phyloP scores from a whole-genome alignment of 2,888 invertebrate genomes.

The Antitype chi region DNA sequence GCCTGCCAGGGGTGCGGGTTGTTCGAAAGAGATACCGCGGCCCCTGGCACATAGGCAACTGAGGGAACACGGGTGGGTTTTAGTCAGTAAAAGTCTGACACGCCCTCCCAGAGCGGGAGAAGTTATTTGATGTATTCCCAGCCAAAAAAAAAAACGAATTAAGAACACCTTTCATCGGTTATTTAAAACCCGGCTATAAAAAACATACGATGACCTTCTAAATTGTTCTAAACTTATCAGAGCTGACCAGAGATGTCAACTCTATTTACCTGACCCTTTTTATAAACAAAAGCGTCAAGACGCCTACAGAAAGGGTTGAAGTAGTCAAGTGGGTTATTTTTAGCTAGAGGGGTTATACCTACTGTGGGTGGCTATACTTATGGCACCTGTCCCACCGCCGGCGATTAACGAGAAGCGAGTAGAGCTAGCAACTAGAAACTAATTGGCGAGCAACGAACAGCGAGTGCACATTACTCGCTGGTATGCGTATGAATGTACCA shows the following conservation, averaged over 20 bases:
- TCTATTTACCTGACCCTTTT: conserved; percentile 42
- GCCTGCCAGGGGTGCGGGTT: too few relatives aligned
- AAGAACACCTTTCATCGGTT: neutral
- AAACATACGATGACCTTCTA: conserved; percentile 1
- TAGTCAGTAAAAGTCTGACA: too few relatives aligned
- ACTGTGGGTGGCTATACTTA: conserved; percentile 1
- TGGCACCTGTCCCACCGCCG: neutral
- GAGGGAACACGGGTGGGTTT: too few relatives aligned
- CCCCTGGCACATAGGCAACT: too few relatives aligned
- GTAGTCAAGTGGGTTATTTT: conserved; percentile 37
- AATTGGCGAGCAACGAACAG: neutral
- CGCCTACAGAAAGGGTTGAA: conserved; percentile 32
- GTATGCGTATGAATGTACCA: neutral
- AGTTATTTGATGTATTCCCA: too few relatives aligned
- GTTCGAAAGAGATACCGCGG: too few relatives aligned
- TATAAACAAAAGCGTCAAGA: conserved; percentile 46
- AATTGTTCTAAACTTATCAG: neutral
- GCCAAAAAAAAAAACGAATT: too few relatives aligned
- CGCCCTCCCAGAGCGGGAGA: too few relatives aligned
- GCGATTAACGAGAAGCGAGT: neutral
- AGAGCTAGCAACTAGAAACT: neutral
- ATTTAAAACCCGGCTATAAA: neutral
- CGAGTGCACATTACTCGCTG: neutral
- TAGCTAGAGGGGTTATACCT: conserved; percentile 2
- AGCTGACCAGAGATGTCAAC: conserved; percentile 41